phyloP scores from a whole-genome alignment of 2,113 vertebrate genomes.

The Dasypus novemcinctus region DNA sequence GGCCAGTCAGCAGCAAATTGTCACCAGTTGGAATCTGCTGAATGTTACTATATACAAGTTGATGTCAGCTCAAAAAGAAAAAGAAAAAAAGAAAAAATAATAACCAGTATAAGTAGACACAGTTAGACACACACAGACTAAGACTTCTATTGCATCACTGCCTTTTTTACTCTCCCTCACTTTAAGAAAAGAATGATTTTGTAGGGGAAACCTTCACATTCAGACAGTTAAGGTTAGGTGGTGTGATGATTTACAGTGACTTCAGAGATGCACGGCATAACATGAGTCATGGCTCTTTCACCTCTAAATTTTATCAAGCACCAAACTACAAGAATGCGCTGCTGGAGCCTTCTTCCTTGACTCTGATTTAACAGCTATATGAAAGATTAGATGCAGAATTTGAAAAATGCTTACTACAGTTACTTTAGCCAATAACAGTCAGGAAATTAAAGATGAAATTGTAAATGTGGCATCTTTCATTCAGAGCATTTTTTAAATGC shows the following conservation, averaged over 20 bases:
- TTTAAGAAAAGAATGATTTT: not conserved
- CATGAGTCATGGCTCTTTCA: not conserved
- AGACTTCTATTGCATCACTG: not conserved
- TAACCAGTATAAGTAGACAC: not conserved
- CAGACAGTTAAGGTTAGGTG: not conserved
- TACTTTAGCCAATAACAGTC: not conserved
- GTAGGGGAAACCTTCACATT: not conserved
- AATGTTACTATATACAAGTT: not conserved
- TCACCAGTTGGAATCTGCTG: slow-evolving; percentile 56
- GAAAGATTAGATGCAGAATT: not conserved
- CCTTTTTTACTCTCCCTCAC: not conserved
- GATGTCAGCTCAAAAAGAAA: slow-evolving; percentile 43
- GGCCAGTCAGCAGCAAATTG: slow-evolving; percentile 48
- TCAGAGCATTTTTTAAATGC: not conserved
- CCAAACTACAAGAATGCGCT: not conserved
- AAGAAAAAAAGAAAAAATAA: not conserved
- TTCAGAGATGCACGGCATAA: not conserved
- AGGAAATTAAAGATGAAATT: slow-evolving; percentile 34
- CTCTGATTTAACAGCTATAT: not conserved
- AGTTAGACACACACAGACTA: not conserved
- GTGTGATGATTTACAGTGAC: not conserved
- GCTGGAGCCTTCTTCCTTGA: not conserved
- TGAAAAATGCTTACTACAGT: not conserved
- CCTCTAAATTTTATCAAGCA: not conserved
- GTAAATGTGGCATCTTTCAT: not conserved